Base-by-base conservation (phyloP, 2,888 invertebrate species). In the Julus scanicus region DNA sequence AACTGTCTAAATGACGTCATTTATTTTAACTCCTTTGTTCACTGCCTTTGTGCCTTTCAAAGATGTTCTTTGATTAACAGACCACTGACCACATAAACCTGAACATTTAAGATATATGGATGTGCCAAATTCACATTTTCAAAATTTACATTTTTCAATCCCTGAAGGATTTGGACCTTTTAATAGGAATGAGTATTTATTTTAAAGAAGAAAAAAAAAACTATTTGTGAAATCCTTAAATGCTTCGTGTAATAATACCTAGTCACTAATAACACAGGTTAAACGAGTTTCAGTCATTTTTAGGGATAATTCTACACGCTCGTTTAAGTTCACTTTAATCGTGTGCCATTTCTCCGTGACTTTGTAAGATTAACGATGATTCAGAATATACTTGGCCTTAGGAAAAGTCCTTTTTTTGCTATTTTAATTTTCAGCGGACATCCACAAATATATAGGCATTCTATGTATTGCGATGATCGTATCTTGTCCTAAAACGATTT, bases 291-390 rank as follows among this genome's bases (percentile, higher is more conserved):
- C 20, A 20, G 63, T 20, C 63, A 63, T 63, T 63, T 29, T 63
- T 63, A 20, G 17, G 63, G 63, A 63, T 63, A 63, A 63, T 63
- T 63, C 1, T 8, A 63, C 63, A 63, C 63, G n/a, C 20, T 63
- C 63, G 63, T 63, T 63, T 63, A 63, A 63, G 63, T 63, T 63
- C 63, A 20, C 63, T 63, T 63, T 63, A 20, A 57, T 57, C 57
- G 11, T 57, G 13, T 57, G 57, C 15, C 57, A 57, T 57, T 57
- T 63, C 20, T n/a, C 63, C 63, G 63, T 63, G 63, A 63, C 63
- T 63, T 63, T 63, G 63, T n/a, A 63, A 63, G 63, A 63, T 63
- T 63, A 63, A 63, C 20, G 63, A 63, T 63, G 63, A 15, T 63
- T 6, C n/a, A 20, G 20, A 63, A 63, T 63, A 63, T 20, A 63